Base-by-base conservation (phyloP, 2,888 invertebrate genomes). In the Lordiphosa andalusiaca region DNA sequence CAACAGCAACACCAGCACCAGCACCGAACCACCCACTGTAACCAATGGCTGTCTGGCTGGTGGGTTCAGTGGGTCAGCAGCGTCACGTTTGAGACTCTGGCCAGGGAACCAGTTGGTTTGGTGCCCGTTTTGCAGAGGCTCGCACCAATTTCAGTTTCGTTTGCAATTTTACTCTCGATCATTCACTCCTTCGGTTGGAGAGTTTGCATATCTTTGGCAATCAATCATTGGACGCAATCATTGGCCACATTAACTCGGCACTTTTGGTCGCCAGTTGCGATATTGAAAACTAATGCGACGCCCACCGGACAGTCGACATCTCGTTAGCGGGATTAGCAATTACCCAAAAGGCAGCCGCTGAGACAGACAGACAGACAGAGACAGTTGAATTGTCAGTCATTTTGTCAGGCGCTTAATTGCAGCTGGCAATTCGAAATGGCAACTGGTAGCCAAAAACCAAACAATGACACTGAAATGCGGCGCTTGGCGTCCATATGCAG, bases 281-380 rank as follows among this genome's bases (percentile, higher is more conserved):
- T 74, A 82, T 78, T 83, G 81, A 83, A 77, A 73, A 66, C 80
- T 73, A 83, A 83, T 80, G 81, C 73, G 81, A 77, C 80, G 80
- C 80, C 80, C 84, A 80, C 80, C 77, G 84, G 84, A 67, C 76
- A 71, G 52, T 50, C 38, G 49, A 44, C 71, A 74, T 70, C 81
- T 80, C 84, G 80, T 80, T 80, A 80, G 77, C 71, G 75, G 81
- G 81, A 81, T 81, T 83, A 80, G 84, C 81, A 80, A 80, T 80
- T 80, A 83, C 71, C 80, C 73, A 69, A 74, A 78, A 61, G 58
- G 66, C 61, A 73, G 49, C 46, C 46, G 59, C 49, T 37, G 57
- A 56, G 58, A 33, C 62, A 42, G 39, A 33, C 57, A 56, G 58
- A 33, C 62, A 42, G 39, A 33, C 57, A 46, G 63, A 40, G 57